Percentiles rank a stretch among this genome's conserved stretches.
These are phyloP conservation scores for Luperina nickerlii DNA, from an alignment of 2,888 invertebrate species.

Conservation along the genomic window DNA sequence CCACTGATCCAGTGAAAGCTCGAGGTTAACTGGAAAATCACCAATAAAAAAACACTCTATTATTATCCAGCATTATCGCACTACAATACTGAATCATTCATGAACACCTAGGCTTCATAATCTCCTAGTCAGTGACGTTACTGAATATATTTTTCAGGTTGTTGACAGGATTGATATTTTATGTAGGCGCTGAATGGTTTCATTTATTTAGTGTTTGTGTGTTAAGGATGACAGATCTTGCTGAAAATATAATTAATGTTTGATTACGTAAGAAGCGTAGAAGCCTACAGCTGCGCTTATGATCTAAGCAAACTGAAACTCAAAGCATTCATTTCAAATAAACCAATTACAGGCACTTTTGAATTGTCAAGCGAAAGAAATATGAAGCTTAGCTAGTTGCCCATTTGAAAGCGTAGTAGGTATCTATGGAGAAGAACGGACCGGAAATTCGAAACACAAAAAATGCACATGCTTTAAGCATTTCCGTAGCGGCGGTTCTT, in stretches of 20 bases:
- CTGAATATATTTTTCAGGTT: conserved; percentile 75
- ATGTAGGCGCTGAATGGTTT: conserved; percentile 50
- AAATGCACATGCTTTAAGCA: neutral
- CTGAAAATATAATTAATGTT: neutral
- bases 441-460: too few species aligned
- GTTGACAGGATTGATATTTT: conserved; percentile 68
- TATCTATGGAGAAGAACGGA: too few species aligned
- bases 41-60: neutral
- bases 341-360: too few species aligned
- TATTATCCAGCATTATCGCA: conserved; percentile 21
- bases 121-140: conserved; percentile 70
- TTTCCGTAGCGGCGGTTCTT: too few species aligned
- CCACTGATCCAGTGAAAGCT: conserved; percentile 14
- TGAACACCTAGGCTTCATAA: conserved; percentile 53
- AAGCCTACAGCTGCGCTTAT: neutral
- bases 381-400: too few species aligned
- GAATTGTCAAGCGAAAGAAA: too few species aligned
- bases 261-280: neutral
- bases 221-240: conserved; percentile 38
- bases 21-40: conserved; percentile 12
- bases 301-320: too few species aligned
- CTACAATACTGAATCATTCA: conserved; percentile 51
- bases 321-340: too few species aligned
- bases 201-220: conserved; percentile 35
- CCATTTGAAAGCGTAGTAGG: too few species aligned